Base-by-base conservation (phyloP, 92 coral and sea anemone species). In the Porites evermanni region DNA sequence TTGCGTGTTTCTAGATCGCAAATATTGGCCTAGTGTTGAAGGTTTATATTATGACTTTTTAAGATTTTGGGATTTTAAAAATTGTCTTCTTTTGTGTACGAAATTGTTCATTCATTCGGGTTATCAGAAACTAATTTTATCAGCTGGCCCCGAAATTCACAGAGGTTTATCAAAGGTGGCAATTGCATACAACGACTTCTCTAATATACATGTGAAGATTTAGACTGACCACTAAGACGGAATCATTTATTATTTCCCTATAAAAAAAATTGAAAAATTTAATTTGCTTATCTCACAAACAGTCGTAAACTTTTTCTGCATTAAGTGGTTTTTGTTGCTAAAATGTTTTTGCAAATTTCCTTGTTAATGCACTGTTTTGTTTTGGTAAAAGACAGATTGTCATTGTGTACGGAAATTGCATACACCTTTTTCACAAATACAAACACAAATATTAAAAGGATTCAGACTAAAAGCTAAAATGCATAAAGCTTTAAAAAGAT, bases 1-100 rank as follows among this genome's bases (percentile, higher is more conserved):
- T 67, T 60, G 80, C 80, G 75, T 70, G 85, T 53, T 32, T 32
- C 77, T 12, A 17, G 23, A 53, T 54, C 76, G 53, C 53, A 67
- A 80, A 80, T 80, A 68, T 80, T 80, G 77, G 74, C 58, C 84
- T 12, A 21, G 47, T 67, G 16, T 52, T 8, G 74, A 16, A 16
- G 26, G 67, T 58, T 29, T 21, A 78, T 72, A 52, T 67, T 51
- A 60, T 21, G 8, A 24, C 74, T 53, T 79, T 65, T 5, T 44
- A 20, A 47, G 20, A 18, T 47, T 66, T 50, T 47, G 50, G 13
- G 58, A 66, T 65, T 51, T 79, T 50, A 59, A 47, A 29, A 78
- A 61, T 12, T 23, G 12, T 69, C 52, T 56, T 80, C 77, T 56
- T 23, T 29, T 70, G 53, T 56, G 38, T 70, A 51, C 70, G 13